phyloP scores from a whole-genome alignment of 2,888 invertebrate species.

The Dicranocentrus wangi region DNA sequence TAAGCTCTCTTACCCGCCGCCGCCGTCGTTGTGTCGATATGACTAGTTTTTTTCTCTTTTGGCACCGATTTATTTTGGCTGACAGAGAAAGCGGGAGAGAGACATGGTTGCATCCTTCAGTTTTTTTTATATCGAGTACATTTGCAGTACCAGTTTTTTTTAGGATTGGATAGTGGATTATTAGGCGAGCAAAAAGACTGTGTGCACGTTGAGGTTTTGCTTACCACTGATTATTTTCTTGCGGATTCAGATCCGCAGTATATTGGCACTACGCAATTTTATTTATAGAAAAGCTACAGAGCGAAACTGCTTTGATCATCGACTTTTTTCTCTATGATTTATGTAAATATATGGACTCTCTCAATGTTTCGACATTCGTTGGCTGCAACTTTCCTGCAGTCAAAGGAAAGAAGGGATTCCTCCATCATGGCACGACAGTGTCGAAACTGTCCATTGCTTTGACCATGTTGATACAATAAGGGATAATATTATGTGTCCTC shows the following conservation, averaged over 20 bases:
- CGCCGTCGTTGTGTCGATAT: no score
- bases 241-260: not conserved
- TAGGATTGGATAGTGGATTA: no score
- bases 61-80: slow-evolving; percentile 18
- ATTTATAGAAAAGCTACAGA: not conserved
- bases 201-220: not conserved
- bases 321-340: not conserved
- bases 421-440: no score
- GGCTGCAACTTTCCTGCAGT: no score
- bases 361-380: no score
- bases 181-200: not conserved
- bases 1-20: not conserved
- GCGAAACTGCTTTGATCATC: slow-evolving; percentile 2
- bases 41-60: slow-evolving; percentile 4
- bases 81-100: slow-evolving; percentile 11
- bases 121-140: no score
- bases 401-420: no score
- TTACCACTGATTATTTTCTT: not conserved
- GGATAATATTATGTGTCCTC: no score
- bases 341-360: not conserved
- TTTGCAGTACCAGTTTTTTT: no score
- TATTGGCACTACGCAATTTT: not conserved
- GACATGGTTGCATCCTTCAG: not conserved
- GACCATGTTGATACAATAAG: no score
- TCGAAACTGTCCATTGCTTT: no score